These are phyloP conservation scores for Scomberomorus guttatus DNA, from an alignment of 2,797 vertebrate genomes.

Conservation along the genomic window DNA sequence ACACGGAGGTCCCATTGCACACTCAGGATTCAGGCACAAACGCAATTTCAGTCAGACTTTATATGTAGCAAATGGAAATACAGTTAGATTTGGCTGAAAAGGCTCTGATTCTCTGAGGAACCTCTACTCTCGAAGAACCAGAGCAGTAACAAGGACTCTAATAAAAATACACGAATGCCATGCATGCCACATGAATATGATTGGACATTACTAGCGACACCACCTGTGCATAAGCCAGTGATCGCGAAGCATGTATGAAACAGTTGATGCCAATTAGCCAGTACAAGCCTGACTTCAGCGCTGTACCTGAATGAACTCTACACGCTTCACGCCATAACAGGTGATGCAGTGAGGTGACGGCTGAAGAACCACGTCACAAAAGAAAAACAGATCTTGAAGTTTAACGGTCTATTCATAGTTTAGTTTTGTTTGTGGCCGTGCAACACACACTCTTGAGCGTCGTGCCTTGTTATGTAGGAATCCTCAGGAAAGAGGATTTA, in stretches of 20 bases:
- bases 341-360: background rate
- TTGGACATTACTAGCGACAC: background rate
- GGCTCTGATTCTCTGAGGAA: too few species aligned
- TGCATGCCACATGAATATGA: background rate
- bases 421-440: background rate
- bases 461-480: background rate
- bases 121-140: too few species aligned
- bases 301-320: background rate
- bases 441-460: background rate
- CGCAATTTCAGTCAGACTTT: too few species aligned
- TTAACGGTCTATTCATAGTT: background rate
- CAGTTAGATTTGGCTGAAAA: too few species aligned
- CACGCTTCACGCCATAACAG: background rate
- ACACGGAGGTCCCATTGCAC: background rate
- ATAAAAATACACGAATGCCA: too few species aligned
- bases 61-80: too few species aligned
- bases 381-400: too few species aligned
- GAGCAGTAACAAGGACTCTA: too few species aligned
- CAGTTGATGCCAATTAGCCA: background rate
- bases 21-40: background rate
- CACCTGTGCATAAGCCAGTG: background rate
- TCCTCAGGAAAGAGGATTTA: slow-evolving; percentile 4
- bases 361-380: too few species aligned
- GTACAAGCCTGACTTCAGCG: background rate
- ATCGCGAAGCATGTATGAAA: background rate